Conservation (phyloP, 2,888 invertebrate species). For the Rhogogaster chlorosoma region DNA sequence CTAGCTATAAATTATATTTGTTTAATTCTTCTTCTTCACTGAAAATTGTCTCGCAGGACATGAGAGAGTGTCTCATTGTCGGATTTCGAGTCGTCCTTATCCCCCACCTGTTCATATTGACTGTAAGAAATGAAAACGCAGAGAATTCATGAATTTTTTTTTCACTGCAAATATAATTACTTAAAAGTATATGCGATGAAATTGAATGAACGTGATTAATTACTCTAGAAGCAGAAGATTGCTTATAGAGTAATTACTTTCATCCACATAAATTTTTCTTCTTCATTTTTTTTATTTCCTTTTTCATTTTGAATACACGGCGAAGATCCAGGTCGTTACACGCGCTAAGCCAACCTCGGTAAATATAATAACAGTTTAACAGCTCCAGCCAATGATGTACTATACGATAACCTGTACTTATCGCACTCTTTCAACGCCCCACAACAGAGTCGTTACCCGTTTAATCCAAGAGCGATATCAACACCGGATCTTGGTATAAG, state of each 20-base stretch:
- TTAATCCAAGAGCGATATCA: constrained; percentile 43
- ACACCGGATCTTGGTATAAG: constrained; percentile 17
- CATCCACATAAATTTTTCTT: background rate
- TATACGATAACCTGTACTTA: constrained; percentile 41
- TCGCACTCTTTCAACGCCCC: constrained; percentile 45
- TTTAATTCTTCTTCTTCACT: background rate
- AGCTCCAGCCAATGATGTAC: constrained; percentile 35
- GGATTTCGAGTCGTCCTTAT: too few species aligned
- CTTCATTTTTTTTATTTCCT: background rate
- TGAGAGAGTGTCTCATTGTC: background rate
- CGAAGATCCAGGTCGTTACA: constrained; percentile 24
- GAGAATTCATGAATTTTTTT: background rate
- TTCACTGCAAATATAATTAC: background rate
- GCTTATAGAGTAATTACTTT: background rate
- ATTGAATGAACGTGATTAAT: background rate
- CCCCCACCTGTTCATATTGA: too few species aligned
- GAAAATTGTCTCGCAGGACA: background rate
- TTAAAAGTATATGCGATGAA: background rate
- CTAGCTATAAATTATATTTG: background rate
- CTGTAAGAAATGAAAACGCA: background rate
- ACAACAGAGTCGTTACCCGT: constrained; percentile 36
- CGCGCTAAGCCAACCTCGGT: constrained; percentile 12
- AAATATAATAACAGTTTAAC: constrained; percentile 41
- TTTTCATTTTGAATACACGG: background rate
- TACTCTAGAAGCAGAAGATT: background rate